phyloP scores from a whole-genome alignment of 1,140 invertebrate species.

The Bombus superbus region DNA sequence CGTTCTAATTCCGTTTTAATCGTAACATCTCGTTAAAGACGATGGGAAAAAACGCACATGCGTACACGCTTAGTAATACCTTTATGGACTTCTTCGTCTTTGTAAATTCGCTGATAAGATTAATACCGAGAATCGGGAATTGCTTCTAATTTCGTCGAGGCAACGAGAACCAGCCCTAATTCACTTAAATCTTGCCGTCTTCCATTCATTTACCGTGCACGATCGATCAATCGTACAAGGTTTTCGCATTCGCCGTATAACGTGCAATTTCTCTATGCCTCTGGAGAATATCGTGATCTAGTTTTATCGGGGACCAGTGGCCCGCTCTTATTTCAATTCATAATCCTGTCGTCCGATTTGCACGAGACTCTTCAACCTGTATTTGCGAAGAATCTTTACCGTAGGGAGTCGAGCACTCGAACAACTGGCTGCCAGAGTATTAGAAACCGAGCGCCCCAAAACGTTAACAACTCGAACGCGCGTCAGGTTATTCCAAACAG shows the following conservation, averaged over 20 bases:
- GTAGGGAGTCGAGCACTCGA: background rate
- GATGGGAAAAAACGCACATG: too few species aligned
- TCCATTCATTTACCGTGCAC: background rate
- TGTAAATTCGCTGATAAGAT: background rate
- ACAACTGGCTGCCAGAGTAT: background rate
- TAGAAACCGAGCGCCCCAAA: slow-evolving; percentile 20
- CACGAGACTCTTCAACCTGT: background rate
- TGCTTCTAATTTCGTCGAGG: background rate
- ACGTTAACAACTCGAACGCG: slow-evolving; percentile 52
- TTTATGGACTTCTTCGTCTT: background rate
- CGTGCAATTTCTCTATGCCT: background rate
- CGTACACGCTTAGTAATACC: too few species aligned
- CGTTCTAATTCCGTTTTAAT: too few species aligned
- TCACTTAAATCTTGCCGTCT: background rate
- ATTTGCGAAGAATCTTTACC: slow-evolving; percentile 25
- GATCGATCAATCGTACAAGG: slow-evolving; percentile 4
- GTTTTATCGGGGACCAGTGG: background rate
- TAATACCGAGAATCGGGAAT: background rate
- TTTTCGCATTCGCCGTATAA: background rate
- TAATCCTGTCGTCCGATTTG: slow-evolving; percentile 23
- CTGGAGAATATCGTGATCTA: background rate
- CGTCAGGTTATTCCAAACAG: background rate
- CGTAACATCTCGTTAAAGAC: too few species aligned
- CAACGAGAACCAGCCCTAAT: background rate
- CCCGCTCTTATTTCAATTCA: slow-evolving; percentile 6